Base-by-base conservation (phyloP, 37 sponge, comb jelly and placozoan genomes). In the Diacarnus erythraeanus region DNA sequence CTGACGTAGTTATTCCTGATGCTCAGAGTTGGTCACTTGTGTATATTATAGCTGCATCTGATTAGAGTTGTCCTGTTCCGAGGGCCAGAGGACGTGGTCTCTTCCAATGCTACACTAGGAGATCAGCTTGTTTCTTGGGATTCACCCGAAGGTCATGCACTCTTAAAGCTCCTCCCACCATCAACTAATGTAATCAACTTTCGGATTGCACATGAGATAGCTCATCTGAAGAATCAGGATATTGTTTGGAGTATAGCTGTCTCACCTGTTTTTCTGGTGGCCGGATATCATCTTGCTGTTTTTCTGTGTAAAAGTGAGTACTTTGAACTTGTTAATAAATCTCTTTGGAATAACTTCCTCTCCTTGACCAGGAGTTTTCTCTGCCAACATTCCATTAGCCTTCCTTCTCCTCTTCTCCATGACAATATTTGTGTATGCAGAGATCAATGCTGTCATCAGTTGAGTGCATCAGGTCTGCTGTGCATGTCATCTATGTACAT, bases 131-230 rank as follows among this genome's bases (percentile, higher is more conserved):
- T 90, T 65, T 86, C 84, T 31, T 82, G 86, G 86, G 54, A 77
- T 33, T 85, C 86, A 34, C 64, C 60, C 20, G 39, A 38, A 27
- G 91, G 91, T 5, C 23, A 77, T 34, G 33, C 29, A 6, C 37
- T 90, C 8, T 0, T 56, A 1, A 38, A 73, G 18, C 31, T 76
- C 2, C 41, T 85, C 30, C 17, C 66, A 20, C 91, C 91, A 33
- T 72, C 91, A 26, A 57, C 66, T 2, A 15, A 82, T 4, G 47
- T 78, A 2, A 77, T 82, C 58, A 85, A 90, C 83, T 90, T 90
- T 44, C 58, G 74, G 8, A 90, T 90, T 5, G 91, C 91, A 21
- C 91, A 90, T 54, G 91, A 90, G 42, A 27, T 90, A 34, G 77
- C 83, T 29, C 91, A 90, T 42, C 38, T 90, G 31, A 71, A 85